A percentile compares a stretch with the other conserved stretches of the same genome.
These are phyloP conservation scores for Corynorhinus townsendii DNA, from an alignment of 2,113 vertebrate species.

Conservation along the genomic window DNA sequence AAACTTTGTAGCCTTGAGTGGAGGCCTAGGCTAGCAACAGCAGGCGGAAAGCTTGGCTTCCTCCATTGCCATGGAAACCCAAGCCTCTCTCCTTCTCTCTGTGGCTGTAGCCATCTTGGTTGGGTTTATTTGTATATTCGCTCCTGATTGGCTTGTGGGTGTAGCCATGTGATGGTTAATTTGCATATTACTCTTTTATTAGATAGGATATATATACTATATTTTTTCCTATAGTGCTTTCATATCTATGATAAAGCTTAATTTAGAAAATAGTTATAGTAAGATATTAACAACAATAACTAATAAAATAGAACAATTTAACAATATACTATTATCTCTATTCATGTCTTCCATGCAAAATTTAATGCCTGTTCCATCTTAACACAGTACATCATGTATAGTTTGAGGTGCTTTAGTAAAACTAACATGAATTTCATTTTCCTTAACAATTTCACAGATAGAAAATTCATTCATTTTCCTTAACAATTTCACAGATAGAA, in stretches of 20 bases:
- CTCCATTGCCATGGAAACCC: too few relatives aligned
- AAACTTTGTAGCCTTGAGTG: too few relatives aligned
- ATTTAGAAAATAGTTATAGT: not conserved
- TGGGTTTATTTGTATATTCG: too few relatives aligned
- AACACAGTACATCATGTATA: not conserved
- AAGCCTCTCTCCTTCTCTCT: too few relatives aligned
- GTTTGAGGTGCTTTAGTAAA: not conserved
- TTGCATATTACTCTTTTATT: too few relatives aligned
- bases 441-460: not conserved
- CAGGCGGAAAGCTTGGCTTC: too few relatives aligned
- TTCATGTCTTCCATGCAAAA: not conserved
- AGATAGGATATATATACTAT: too few relatives aligned
- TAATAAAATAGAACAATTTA: not conserved
- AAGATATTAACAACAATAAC: not conserved
- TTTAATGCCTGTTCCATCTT: not conserved
- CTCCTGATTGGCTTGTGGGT: too few relatives aligned
- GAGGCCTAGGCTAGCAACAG: too few relatives aligned
- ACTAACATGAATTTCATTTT: not conserved
- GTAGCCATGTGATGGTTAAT: too few relatives aligned
- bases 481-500: not conserved
- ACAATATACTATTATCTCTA: not conserved
- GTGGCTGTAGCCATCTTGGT: too few relatives aligned
- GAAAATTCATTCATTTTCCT: not conserved
- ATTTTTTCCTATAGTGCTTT: not conserved
- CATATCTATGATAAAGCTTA: not conserved